Conservation (phyloP, 2,113 vertebrate genomes). For the Laterallus jamaicensis region DNA sequence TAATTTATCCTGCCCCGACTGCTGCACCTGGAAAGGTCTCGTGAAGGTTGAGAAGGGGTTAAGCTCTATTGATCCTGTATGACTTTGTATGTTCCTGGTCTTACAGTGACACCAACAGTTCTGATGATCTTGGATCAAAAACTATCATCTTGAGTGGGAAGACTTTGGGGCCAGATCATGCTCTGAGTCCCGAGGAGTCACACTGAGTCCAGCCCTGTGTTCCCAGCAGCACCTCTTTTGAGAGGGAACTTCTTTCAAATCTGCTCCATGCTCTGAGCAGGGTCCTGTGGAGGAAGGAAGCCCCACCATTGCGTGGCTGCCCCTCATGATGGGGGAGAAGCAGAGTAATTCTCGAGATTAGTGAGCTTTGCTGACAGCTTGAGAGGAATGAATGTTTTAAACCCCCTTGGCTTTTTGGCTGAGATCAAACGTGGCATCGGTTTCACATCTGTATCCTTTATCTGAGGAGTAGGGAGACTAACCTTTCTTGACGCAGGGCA, state of each 20-base stretch:
- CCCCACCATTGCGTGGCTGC: not conserved
- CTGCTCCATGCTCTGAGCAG: not conserved
- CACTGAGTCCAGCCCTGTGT: not conserved
- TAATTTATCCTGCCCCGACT: not conserved
- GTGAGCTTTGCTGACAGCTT: not conserved
- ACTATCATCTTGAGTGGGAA: not conserved
- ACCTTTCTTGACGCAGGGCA: not conserved
- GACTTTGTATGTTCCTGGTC: fast-evolving
- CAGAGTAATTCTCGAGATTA: not conserved
- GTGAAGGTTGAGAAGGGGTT: not conserved
- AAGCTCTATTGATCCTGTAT: not conserved
- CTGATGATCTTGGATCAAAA: not conserved
- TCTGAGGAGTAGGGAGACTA: not conserved
- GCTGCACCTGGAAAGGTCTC: not conserved
- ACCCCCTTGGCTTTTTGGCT: not conserved
- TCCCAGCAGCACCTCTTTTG: not conserved
- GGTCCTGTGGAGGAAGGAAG: not conserved
- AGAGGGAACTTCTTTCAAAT: too few species aligned
- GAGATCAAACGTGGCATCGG: not conserved
- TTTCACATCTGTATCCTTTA: not conserved
- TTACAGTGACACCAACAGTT: not conserved
- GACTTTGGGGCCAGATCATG: not conserved
- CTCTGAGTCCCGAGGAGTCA: not conserved
- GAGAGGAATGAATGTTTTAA: not conserved
- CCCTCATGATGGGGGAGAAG: not conserved